Evolutionary conservation across 2,888 invertebrate species (phyloP).

Genomic region (Monochamus alternatus): DNA sequence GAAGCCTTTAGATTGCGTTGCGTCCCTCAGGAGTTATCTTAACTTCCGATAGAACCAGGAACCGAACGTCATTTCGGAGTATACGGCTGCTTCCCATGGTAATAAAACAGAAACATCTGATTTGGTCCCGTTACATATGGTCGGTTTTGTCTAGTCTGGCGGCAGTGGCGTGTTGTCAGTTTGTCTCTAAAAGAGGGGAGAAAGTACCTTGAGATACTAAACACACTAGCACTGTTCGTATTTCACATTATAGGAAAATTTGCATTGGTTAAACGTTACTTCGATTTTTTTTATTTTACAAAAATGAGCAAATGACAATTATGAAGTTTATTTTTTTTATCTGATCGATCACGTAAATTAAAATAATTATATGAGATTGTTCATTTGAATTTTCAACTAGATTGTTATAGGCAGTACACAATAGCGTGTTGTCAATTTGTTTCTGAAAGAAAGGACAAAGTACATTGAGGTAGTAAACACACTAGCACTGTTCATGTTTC

Average conservation of each 20-base stretch:
- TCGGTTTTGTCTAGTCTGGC: conserved; percentile 45
- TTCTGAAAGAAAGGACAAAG: not conserved
- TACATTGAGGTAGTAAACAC: not conserved
- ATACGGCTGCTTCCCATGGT: conserved; percentile 45
- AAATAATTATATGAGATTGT: too few relatives aligned
- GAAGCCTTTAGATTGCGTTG: conserved; percentile 27
- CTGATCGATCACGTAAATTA: too few relatives aligned
- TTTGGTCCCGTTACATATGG: conserved; percentile 45
- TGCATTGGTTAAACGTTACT: not conserved
- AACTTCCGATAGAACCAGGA: conserved; percentile 48
- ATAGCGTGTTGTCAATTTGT: conserved; percentile 20
- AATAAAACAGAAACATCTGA: conserved; percentile 51
- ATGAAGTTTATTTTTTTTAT: too few relatives aligned
- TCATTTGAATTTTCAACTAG: too few relatives aligned
- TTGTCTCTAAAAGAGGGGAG: not conserved
- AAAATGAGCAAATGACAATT: too few relatives aligned
- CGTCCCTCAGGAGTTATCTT: conserved; percentile 41
- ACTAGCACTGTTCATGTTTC: not conserved
- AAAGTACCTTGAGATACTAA: not conserved
- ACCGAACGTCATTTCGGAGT: conserved; percentile 41
- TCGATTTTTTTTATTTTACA: too few relatives aligned
- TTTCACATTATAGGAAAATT: not conserved
- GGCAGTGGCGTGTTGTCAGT: conserved; percentile 33
- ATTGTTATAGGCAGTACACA: not conserved
- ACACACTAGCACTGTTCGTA: not conserved